Conservation (phyloP, 2,113 vertebrate species). For the Ceyx cyanopectus region DNA sequence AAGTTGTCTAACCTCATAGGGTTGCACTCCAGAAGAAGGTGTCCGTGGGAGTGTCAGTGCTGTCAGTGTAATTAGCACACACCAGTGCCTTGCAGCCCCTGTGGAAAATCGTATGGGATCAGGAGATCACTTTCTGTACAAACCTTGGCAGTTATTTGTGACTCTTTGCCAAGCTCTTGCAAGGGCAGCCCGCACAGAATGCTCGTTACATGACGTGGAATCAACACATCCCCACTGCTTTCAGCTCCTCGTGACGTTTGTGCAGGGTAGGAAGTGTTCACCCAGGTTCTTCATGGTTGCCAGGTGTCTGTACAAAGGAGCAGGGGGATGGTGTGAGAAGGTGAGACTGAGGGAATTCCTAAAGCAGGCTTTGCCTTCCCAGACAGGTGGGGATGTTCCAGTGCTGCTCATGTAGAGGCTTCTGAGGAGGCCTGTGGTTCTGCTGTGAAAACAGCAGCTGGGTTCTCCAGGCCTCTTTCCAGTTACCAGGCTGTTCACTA, state of each 20-base stretch:
- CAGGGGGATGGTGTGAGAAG: not conserved
- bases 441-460: not conserved
- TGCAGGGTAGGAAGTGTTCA: not conserved
- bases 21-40: constrained; percentile 48
- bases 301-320: not conserved
- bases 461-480: not conserved
- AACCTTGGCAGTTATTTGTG: constrained; percentile 35
- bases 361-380: not conserved
- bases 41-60: constrained; percentile 6
- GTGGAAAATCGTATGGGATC: not conserved
- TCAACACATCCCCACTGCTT: not conserved
- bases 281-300: not conserved
- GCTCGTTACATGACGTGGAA: not conserved
- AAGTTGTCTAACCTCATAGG: constrained; percentile 69
- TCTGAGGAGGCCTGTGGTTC: not conserved
- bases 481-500: not conserved
- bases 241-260: not conserved
- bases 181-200: not conserved
- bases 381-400: not conserved
- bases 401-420: not conserved
- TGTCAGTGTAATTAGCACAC: constrained; percentile 39
- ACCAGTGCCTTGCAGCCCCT: constrained; percentile 19
- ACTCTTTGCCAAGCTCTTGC: not conserved
- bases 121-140: constrained; percentile 26
- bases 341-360: not conserved